A percentile compares a stretch with the other conserved stretches of the same genome.
Evolutionary conservation across 2,888 invertebrate genomes (phyloP).

Genomic region (Theristus sp.): DNA sequence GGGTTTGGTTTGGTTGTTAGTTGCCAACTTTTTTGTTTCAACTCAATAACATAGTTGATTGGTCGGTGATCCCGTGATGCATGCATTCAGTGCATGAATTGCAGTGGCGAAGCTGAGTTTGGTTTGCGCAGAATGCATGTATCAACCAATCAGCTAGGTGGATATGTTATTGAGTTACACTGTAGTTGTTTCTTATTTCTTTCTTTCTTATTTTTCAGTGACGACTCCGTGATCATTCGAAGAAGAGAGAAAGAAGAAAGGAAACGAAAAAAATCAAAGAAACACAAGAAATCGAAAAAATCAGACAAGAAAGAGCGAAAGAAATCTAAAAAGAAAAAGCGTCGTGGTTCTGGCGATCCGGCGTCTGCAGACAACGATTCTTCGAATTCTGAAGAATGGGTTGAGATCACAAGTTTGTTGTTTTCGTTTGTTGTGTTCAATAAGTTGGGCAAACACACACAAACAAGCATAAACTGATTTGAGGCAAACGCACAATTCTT

Average conservation of each 20-base stretch:
- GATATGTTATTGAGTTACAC: too few relatives aligned
- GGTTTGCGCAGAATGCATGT: too few relatives aligned
- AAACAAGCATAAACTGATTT: too few relatives aligned
- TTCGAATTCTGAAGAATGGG: constrained; percentile 12
- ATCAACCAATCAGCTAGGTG: too few relatives aligned
- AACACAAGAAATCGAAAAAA: constrained; percentile 6
- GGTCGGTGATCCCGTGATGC: too few relatives aligned
- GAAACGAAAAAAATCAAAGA: background rate
- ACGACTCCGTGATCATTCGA: background rate
- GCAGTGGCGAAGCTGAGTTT: too few relatives aligned
- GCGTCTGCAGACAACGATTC: background rate
- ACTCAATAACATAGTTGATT: too few relatives aligned
- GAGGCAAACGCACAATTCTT: background rate
- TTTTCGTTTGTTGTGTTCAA: background rate
- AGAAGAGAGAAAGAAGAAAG: background rate
- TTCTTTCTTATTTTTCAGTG: background rate
- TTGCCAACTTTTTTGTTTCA: too few relatives aligned
- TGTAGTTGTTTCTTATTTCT: background rate
- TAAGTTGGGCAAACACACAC: too few relatives aligned
- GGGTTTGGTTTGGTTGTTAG: too few relatives aligned
- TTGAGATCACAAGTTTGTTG: constrained; percentile 14
- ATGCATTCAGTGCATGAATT: too few relatives aligned
- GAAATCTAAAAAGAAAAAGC: constrained; percentile 11
- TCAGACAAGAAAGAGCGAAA: constrained; percentile 10
- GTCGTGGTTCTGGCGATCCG: constrained; percentile 9